Evolutionary conservation across 2,797 vertebrate species (phyloP), one percentile per base, ranked within the genome.

Genomic region (Coregonus ussuriensis): DNA sequence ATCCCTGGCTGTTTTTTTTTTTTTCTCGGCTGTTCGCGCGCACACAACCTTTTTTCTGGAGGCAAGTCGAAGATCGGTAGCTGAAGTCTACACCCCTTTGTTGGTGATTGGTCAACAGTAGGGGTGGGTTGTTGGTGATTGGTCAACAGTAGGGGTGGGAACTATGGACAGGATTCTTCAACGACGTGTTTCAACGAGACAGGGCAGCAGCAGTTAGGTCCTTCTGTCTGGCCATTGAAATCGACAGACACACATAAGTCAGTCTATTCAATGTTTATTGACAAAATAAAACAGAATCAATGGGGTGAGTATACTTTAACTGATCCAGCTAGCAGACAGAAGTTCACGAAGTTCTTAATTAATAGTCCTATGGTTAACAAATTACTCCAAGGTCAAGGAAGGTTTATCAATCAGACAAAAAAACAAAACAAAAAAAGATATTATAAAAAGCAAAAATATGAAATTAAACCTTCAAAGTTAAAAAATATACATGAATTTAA

Each of bases 281-380:
- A 82, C 80, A 84, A 87, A 90, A 80, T 68, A 66, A 81, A 89
- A 81, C 15, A 74, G 59, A 79, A 83, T 73, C 77, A 84, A 86
- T 77, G 74, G 85, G 90, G 87, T 90, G 74, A 93, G 86, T 90
- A 83, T 88, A 92, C 83, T 87, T 75, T 33, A 84, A 77, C 79
- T 80, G 81, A 63, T 83, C 78, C 85, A 90, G 83, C 86, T 87
- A 72, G 51, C 74, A 83, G 75, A 77, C 83, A 89, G 25, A 86
- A 71, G 63, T 81, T 79, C 68, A 67, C 74, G 71, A 70, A 78
- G 75, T 85, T 59, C 56, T 59, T 9, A 18, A 86, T 83, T 74
- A 80, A 85, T 81, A 74, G 51, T 74, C 21, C n/a, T 33, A 77
- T 81, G 54, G 53, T 21, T 65, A 79, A 11, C 56, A 82, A 72